Percentiles rank a stretch among this genome's conserved stretches.
Evolutionary conservation across 2,113 vertebrate genomes (phyloP).

Genomic region (Puntigrus tetrazona): DNA sequence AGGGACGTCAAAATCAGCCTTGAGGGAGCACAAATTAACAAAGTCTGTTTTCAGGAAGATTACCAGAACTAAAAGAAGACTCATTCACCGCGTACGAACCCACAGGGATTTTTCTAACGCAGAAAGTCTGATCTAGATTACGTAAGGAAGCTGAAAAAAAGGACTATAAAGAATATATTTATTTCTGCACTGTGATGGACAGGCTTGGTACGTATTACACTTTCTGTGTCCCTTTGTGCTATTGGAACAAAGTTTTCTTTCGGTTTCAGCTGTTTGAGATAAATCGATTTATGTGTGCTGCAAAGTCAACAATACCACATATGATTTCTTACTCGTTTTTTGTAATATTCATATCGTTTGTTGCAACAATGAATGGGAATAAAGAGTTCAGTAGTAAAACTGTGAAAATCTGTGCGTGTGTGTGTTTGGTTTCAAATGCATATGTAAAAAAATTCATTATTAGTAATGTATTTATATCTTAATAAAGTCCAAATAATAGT

Average conservation of each 20-base stretch:
- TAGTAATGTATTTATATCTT: too few species aligned
- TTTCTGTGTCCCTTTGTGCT: neutral
- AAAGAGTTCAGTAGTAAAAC: neutral
- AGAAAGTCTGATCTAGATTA: neutral
- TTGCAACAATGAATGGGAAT: neutral
- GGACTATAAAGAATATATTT: neutral
- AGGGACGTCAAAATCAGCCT: neutral
- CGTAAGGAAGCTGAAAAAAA: neutral
- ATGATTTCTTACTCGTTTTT: neutral
- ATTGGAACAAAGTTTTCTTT: neutral
- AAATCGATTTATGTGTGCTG: neutral
- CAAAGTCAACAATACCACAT: neutral
- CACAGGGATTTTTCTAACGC: neutral
- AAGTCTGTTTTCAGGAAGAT: constrained; percentile 23
- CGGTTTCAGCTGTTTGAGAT: neutral
- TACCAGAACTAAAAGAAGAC: neutral
- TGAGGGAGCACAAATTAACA: neutral
- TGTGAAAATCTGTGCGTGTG: neutral
- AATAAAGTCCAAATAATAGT: too few species aligned
- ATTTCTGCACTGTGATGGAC: constrained; percentile 21
- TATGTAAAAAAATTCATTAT: too few species aligned
- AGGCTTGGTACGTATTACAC: constrained; percentile 39
- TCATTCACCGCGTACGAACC: neutral
- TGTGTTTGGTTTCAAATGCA: neutral
- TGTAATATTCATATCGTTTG: neutral